These are phyloP conservation scores for Andricus curvator DNA, from an alignment of 2,888 invertebrate genomes.

Conservation along the genomic window DNA sequence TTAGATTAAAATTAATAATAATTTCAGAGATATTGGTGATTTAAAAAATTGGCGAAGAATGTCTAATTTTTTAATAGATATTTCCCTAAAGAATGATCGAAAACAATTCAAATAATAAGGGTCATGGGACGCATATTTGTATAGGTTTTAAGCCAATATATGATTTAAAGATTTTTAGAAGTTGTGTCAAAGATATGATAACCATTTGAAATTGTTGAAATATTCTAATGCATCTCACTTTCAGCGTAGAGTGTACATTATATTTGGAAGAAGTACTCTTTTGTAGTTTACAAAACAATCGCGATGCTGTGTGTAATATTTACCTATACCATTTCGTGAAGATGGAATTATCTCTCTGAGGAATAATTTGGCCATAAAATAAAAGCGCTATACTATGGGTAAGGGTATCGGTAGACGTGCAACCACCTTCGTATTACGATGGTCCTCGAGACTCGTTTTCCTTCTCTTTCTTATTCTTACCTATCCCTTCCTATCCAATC, in stretches of 20 bases:
- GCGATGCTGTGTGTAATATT: constrained; percentile 32
- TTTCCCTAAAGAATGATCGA: too few species aligned
- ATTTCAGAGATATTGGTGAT: too few species aligned
- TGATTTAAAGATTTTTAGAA: too few species aligned
- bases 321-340: constrained; percentile 49
- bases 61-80: too few species aligned
- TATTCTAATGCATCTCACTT: too few species aligned
- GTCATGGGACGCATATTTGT: too few species aligned
- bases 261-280: neutral
- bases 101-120: too few species aligned
- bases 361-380: constrained; percentile 74
- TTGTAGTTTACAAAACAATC: constrained; percentile 18
- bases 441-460: constrained; percentile 16
- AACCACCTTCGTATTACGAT: constrained; percentile 32
- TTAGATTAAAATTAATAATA: too few species aligned
- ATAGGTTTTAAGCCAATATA: too few species aligned
- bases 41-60: too few species aligned
- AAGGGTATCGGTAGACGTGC: constrained; percentile 40
- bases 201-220: too few species aligned
- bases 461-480: constrained; percentile 4
- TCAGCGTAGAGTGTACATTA: neutral
- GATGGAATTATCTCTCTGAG: constrained; percentile 74
- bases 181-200: too few species aligned
- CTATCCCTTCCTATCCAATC: constrained; percentile 34
- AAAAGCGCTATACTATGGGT: constrained; percentile 55